Base-by-base conservation (phyloP, 2,888 invertebrate species). In the Phyto melanocephala region DNA sequence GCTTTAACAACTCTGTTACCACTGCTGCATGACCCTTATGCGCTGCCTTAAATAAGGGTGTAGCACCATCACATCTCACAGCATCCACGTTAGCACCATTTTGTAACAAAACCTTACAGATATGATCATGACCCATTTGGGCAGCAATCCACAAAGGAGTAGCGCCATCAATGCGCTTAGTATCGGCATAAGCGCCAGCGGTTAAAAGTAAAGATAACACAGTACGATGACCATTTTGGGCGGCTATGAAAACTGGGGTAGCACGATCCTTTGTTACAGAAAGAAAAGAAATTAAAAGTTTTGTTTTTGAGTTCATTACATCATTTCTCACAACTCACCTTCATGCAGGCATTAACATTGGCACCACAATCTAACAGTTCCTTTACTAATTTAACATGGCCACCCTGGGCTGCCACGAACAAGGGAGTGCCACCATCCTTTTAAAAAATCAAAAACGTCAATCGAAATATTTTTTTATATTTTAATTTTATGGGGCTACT, bases 341-440 rank as follows among this genome's bases (percentile, higher is more conserved):
- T 96, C 96, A 97, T 96, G 85, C 94, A 94, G 17, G 95, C 93
- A 88, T 96, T 96, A 42, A 96, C 94, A 89, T 95, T 93, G 7
- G 96, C 96, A 8, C 97, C 97, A 87, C 95, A 93, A 80, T 94
- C 94, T 70, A 98, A 93, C 6, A 98, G 92, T 89, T 96, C 96
- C 86, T 96, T 94, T 4, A 97, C 97, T 81, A 98, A 95, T 80
- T 97, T 95, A 87, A 96, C 92, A 90, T 98, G 97, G 1, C 97
- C 98, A 89, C 97, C 96, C 89, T 98, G 97, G 85, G 97, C 96
- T 63, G 98, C 91, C 71, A 98, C 96, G 90, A 98, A 97, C 76
- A 98, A 92, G 0, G 98, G 96, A 33, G 98, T 98, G 75, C 98
- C 98, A n/a, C 98, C 98, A 90, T 98, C 98, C 97, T 98, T 52